Base-by-base conservation (phyloP, 2,113 vertebrate genomes). In the Perca flavescens region DNA sequence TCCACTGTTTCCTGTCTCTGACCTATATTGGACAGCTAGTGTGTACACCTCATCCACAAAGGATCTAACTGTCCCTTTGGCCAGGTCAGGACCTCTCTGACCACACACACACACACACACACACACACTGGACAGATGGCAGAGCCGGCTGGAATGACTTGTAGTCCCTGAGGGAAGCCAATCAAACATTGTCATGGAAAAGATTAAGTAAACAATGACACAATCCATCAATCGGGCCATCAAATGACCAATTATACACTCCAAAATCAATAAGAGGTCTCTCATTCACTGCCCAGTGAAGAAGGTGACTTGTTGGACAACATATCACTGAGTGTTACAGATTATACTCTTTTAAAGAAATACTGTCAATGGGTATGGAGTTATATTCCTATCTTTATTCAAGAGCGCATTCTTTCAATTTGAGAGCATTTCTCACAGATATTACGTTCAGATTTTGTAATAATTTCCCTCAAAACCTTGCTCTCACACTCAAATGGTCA, bases 151-250 rank as follows among this genome's bases (percentile, higher is more conserved):
- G 6, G 54, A 87, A 73, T 60, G 72, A 77, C 71, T 69, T 74
- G 82, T 28, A 77, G 83, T 94, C 94, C 95, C 95, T 68, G 87
- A 94, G 94, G 96, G 94, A 95, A 91, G 88, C 88, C 94, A 95
- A 96, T 96, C 95, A 96, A 95, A 95, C 84, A 82, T 54, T 82
- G 81, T 87, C 80, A 71, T 57, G 60, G 67, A 80, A 87, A 86
- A 88, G 84, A 91, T 91, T 67, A 90, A 88, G 85, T 89, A 86
- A 90, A 87, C 81, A 91, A 84, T 80, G 88, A 80, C 91, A 90
- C 82, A 87, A 86, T 91, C 79, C 79, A 93, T 90, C 84, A 89
- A 82, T 88, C 4, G 12, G 63, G 36, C 60, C 80, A 66, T 88
- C 81, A 88, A 87, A 85, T 50, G 79, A 88, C 76, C 93, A 93